Evolutionary conservation across 2,888 invertebrate species (phyloP).

Genomic region (Chirona hameri): DNA sequence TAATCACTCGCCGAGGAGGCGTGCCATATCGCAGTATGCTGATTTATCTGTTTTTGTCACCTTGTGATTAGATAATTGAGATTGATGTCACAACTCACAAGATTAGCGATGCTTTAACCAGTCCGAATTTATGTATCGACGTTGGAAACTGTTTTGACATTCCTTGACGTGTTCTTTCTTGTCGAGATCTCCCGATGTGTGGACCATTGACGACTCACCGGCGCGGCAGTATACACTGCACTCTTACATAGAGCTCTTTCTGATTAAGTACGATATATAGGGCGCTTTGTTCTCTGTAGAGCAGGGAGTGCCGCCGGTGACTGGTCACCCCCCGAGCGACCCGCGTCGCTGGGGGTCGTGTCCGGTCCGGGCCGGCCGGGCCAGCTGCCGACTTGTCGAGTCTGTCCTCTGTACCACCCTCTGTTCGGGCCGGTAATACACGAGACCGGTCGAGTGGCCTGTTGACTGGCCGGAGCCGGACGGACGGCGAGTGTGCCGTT

Average conservation of each 20-base stretch:
- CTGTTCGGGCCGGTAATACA: neutral
- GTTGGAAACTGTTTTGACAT: constrained; percentile 9
- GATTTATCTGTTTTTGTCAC: neutral
- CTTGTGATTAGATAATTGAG: neutral
- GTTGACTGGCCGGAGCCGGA: neutral
- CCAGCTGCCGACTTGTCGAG: no score
- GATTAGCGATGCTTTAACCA: constrained; percentile 22
- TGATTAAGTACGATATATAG: neutral
- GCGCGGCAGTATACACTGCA: no score
- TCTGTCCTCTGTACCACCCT: neutral
- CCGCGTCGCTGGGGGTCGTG: no score
- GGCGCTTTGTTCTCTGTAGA: no score
- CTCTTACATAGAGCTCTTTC: no score
- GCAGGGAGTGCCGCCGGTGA: no score
- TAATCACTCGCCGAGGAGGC: neutral
- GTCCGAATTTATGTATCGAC: neutral
- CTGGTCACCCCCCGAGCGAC: no score
- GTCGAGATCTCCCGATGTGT: neutral
- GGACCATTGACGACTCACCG: neutral
- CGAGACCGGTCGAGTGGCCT: neutral
- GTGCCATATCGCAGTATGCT: neutral
- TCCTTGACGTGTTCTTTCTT: neutral
- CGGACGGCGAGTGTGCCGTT: neutral
- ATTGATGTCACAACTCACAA: neutral
- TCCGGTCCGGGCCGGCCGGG: no score